Conservation (phyloP, 1,140 invertebrate genomes). For the Eumaeus atala region DNA sequence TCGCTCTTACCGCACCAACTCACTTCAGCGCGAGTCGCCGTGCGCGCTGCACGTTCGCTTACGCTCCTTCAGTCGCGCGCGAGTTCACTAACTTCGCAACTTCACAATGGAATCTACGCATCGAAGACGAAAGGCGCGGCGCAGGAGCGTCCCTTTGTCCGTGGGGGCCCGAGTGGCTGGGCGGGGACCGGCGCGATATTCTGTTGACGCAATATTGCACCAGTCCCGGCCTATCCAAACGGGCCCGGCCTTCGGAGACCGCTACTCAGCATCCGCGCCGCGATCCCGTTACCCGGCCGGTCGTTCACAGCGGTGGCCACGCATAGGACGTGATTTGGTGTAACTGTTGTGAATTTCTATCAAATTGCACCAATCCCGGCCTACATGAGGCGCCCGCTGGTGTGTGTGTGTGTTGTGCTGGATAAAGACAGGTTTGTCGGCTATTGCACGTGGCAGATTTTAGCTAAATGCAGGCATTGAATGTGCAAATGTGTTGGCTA, state of each 20-base stretch:
- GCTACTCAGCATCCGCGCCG: conserved; percentile 70
- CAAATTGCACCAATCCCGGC: conserved; percentile 72
- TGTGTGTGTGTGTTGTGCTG: conserved; percentile 33
- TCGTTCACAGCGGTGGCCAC: conserved; percentile 69
- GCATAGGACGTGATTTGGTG: conserved; percentile 71
- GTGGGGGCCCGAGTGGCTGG: conserved; percentile 63
- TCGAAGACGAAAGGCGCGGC: conserved; percentile 32
- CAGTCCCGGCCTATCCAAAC: conserved; percentile 72
- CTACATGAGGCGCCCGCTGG: conserved; percentile 57
- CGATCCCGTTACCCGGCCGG: conserved; percentile 66
- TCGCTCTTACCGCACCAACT: conserved; percentile 46
- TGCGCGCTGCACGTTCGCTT: conserved; percentile 27
- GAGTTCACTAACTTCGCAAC: conserved; percentile 44
- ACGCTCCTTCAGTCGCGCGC: conserved; percentile 44
- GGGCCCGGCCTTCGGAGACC: conserved; percentile 64
- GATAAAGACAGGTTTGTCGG: conserved; percentile 23
- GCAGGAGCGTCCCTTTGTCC: conserved; percentile 51
- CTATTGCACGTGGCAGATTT: conserved; percentile 36
- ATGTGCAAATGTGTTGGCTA: conserved; percentile 14
- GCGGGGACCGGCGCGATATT: conserved; percentile 69
- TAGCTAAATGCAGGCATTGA: conserved; percentile 23
- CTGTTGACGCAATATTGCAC: conserved; percentile 68
- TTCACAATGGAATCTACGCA: conserved; percentile 20
- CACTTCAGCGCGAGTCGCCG: conserved; percentile 49
- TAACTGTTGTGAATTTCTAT: conserved; percentile 59